Conservation (phyloP, 1,140 invertebrate species). For the Adelges cooleyi region DNA sequence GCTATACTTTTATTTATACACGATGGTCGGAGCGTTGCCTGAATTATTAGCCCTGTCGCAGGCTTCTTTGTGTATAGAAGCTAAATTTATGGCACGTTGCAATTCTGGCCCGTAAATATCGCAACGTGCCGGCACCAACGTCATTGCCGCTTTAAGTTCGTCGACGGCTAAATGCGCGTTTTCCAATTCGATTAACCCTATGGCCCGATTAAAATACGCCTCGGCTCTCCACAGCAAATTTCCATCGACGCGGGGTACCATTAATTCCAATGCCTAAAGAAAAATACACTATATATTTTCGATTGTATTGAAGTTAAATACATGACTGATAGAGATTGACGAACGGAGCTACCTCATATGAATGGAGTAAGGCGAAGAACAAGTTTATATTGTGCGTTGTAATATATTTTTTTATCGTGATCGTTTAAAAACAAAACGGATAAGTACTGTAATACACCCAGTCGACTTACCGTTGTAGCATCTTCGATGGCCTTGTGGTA, state of each 20-base stretch:
- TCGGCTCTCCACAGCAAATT: slow-evolving; percentile 25
- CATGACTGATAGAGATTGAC: too few species aligned
- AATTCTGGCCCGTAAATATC: background rate
- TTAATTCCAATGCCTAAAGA: slow-evolving; percentile 31
- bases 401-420: background rate
- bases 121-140: background rate
- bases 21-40: background rate
- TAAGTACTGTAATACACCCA: too few species aligned
- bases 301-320: background rate
- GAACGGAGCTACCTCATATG: too few species aligned
- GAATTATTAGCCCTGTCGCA: background rate
- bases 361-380: background rate
- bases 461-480: slow-evolving; percentile 44
- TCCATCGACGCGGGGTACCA: slow-evolving; percentile 6
- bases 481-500: slow-evolving; percentile 57
- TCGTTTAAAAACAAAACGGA: background rate
- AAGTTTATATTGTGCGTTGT: background rate
- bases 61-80: background rate
- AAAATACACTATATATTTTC: background rate
- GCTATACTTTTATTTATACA: slow-evolving; percentile 3
- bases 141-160: background rate
- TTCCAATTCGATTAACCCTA: background rate
- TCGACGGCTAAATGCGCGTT: background rate
- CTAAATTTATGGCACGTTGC: background rate
- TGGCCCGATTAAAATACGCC: slow-evolving; percentile 12